Evolutionary conservation across 2,797 vertebrate genomes (phyloP).

Genomic region (Chanos chanos): DNA sequence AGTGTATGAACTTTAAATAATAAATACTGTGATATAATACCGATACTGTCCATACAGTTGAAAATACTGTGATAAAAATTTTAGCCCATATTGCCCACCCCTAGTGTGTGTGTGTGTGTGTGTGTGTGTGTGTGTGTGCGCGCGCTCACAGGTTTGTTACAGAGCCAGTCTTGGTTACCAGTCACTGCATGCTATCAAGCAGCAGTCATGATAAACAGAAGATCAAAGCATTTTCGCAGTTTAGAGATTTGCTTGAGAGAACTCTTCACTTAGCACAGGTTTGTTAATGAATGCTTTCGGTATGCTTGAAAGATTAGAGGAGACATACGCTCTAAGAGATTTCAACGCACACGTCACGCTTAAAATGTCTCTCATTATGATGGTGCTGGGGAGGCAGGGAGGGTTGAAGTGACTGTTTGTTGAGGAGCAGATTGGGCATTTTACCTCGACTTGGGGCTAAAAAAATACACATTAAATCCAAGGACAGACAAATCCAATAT

Average conservation of each 20-base stretch:
- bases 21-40: no score
- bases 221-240: slow-evolving; percentile 39
- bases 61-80: no score
- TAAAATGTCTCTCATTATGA: neutral
- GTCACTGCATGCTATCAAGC: slow-evolving; percentile 19
- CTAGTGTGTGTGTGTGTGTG: neutral
- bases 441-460: neutral
- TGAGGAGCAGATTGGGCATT: neutral
- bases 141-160: slow-evolving; percentile 5
- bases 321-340: neutral
- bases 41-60: no score
- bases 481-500: no score
- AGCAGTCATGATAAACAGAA: slow-evolving; percentile 30
- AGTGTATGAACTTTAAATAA: no score
- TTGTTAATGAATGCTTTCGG: slow-evolving; percentile 15
- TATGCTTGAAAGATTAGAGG: slow-evolving; percentile 19
- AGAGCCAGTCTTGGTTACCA: slow-evolving; percentile 4
- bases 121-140: neutral
- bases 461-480: neutral
- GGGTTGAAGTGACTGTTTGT: neutral
- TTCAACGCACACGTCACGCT: neutral
- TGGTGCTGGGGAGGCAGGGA: neutral
- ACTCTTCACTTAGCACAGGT: slow-evolving; percentile 17
- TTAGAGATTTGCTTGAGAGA: slow-evolving; percentile 23
- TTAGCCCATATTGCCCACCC: no score